Conservation (phyloP, 2,113 vertebrate genomes). For the Glaucidium brasilianum region DNA sequence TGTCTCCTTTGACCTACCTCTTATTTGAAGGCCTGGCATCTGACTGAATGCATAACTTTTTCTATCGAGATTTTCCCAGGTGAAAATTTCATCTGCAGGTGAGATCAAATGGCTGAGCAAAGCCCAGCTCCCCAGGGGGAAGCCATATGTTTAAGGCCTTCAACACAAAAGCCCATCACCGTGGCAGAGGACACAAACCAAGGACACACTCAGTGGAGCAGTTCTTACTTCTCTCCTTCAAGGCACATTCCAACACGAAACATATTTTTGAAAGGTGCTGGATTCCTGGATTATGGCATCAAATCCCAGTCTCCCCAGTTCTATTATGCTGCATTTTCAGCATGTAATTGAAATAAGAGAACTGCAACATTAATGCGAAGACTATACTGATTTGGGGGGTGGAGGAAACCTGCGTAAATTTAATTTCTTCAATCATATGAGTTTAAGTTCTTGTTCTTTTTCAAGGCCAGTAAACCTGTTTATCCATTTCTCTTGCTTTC, state of each 20-base stretch:
- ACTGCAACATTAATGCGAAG: neutral
- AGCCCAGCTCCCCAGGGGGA: conserved; percentile 71
- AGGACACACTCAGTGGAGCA: neutral
- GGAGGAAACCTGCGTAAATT: neutral
- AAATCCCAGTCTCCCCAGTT: neutral
- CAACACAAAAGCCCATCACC: conserved; percentile 73
- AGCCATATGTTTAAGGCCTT: conserved; percentile 74
- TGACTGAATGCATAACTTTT: neutral
- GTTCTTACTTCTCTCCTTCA: neutral
- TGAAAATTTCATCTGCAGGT: neutral
- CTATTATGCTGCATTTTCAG: neutral
- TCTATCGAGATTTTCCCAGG: neutral
- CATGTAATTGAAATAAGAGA: neutral
- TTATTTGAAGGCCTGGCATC: neutral
- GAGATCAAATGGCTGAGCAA: neutral
- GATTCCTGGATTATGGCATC: neutral
- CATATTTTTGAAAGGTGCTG: neutral
- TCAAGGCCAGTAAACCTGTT: neutral
- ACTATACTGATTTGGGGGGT: neutral
- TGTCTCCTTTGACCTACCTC: neutral
- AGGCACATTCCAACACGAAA: neutral
- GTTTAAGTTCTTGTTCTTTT: neutral
- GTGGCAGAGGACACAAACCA: conserved; percentile 34
- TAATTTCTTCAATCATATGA: neutral
- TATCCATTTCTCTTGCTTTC: neutral